Base-by-base conservation (phyloP, 2,797 vertebrate species). In the Cercopithecus mitis region DNA sequence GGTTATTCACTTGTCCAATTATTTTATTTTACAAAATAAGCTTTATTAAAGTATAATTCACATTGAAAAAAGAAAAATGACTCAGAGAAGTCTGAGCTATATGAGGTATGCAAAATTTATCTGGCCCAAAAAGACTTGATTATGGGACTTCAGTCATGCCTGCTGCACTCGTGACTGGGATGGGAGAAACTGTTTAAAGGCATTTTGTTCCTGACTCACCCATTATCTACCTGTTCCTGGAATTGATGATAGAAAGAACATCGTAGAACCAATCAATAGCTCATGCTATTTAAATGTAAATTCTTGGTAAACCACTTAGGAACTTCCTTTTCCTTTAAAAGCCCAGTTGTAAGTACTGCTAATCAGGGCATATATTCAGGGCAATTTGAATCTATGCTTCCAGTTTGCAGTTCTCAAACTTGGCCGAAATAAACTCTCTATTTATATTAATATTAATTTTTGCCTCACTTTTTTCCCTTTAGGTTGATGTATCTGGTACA, bases 21-120 rank as follows among this genome's bases (percentile, higher is more conserved):
- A 89, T 7, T 85, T 76, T 89, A 79, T 81, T 92, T 72, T 81
- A 82, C 24, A 55, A 96, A 95, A 61, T 87, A 76, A 47, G 76
- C 15, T 82, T 75, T 47, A 76, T 75, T n/a, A 86, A 76, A 80
- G 7, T 84, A 92, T 67, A 82, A 82, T 81, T 92, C n/a, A 81
- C 17, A 89, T 85, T 72, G n/a, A 72, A 36, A 72, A 72, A 72
- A n/a, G 61, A n/a, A 72, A 72, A 39, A 22, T 39, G 20, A 20
- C n/a, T 20, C n/a, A 72, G 67, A 22, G n/a, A 36, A 72, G 10
- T 72, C 67, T 36, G n/a, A 72, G n/a, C 67, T 72, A 39, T 72
- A 36, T 36, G 67, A 39, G n/a, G 19, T 36, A 72, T 22, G 20
- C 67, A 72, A 72, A 72, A 72, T 72, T 5, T 36, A 39, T 72